Conservation (phyloP, 2,113 vertebrate species). For the Gobio gobio region DNA sequence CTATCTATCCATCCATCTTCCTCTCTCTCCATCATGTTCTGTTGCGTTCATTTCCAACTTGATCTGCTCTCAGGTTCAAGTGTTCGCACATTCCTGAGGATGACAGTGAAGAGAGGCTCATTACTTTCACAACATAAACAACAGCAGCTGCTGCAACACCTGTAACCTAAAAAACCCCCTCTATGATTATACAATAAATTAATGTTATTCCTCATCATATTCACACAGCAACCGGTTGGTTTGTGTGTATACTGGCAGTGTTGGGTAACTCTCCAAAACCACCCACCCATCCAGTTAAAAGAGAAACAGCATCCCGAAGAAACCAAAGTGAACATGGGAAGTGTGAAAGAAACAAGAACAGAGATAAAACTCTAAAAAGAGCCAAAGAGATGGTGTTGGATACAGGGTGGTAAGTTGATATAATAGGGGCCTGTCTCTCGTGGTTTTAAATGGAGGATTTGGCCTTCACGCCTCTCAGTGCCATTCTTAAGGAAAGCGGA, state of each 20-base stretch:
- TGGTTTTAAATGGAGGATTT: conserved; percentile 58
- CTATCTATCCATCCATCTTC: conserved; percentile 32
- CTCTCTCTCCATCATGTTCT: conserved; percentile 1
- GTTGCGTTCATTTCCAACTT: conserved; percentile 4
- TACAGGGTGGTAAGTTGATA: conserved; percentile 43
- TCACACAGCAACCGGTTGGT: background rate
- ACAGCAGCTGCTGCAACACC: conserved; percentile 25
- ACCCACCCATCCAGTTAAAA: background rate
- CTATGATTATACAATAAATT: background rate
- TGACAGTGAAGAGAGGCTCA: conserved; percentile 21
- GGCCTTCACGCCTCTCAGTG: conserved; percentile 57
- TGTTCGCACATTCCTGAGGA: background rate
- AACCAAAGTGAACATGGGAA: background rate
- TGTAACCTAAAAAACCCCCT: background rate
- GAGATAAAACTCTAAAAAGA: conserved; percentile 1
- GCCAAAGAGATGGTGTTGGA: conserved; percentile 6
- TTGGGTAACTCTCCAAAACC: background rate
- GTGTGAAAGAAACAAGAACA: background rate
- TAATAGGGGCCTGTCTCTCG: conserved; percentile 49
- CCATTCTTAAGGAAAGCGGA: conserved; percentile 59
- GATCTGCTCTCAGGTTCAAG: conserved; percentile 24
- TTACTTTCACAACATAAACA: conserved; percentile 18
- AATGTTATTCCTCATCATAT: background rate
- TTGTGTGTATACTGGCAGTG: background rate
- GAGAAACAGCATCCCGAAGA: background rate